phyloP scores from a whole-genome alignment of 2,113 vertebrate species.

The Thalassoma bifasciatum region DNA sequence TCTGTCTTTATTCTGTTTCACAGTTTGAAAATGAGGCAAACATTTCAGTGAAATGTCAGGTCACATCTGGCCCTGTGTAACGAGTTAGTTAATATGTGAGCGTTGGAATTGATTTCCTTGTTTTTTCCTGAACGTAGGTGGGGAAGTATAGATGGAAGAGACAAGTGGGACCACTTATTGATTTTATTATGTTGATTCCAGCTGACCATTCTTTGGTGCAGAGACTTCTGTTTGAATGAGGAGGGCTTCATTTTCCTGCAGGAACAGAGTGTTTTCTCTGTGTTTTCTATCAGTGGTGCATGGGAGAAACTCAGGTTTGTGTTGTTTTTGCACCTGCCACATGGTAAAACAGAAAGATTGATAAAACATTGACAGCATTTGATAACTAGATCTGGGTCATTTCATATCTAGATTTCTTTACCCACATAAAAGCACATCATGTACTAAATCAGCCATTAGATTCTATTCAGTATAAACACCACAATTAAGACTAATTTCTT shows the following conservation, averaged over 20 bases:
- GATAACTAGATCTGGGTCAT: too few species aligned
- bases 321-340: background rate
- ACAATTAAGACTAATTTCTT: too few species aligned
- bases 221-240: background rate
- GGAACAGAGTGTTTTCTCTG: too few species aligned
- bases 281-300: background rate
- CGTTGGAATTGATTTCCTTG: constrained; percentile 3
- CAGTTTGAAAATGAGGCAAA: background rate
- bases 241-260: background rate
- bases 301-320: background rate
- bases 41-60: background rate
- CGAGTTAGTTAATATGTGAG: background rate
- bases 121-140: background rate
- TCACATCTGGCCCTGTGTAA: constrained; percentile 31
- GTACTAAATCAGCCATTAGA: too few species aligned
- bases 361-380: too few species aligned
- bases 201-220: constrained; percentile 1
- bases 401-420: too few species aligned
- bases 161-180: constrained; percentile 7
- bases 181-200: background rate
- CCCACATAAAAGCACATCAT: too few species aligned
- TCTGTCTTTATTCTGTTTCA: background rate
- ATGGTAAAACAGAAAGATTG: background rate
- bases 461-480: too few species aligned
- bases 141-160: background rate